A percentile compares a stretch with the other conserved stretches of the same genome.
Evolutionary conservation across 2,888 invertebrate species (phyloP).

Genomic region (Cephus pygmeus): DNA sequence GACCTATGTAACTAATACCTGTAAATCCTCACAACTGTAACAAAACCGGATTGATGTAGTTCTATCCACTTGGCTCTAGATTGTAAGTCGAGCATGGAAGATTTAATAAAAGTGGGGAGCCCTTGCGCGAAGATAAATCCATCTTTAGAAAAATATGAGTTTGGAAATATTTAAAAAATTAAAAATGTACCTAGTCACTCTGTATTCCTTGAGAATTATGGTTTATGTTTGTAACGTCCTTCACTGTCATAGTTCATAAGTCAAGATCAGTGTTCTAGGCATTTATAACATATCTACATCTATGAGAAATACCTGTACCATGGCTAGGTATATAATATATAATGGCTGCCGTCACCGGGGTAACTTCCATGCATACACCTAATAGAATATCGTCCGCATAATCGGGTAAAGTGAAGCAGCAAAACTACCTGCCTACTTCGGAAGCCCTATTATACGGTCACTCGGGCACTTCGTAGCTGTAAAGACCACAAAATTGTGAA

Average conservation of each 20-base stretch:
- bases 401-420: constrained; percentile 66
- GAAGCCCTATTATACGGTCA: constrained; percentile 54
- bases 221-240: not conserved
- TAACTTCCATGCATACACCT: constrained; percentile 26
- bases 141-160: not conserved
- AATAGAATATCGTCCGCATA: constrained; percentile 54
- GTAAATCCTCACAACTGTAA: not conserved
- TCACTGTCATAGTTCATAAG: not conserved
- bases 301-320: not conserved
- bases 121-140: not conserved
- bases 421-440: constrained; percentile 54
- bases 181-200: not conserved
- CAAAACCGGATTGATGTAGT: not conserved
- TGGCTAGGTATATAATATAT: not conserved
- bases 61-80: not conserved
- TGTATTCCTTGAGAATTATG: not conserved
- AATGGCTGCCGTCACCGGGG: not conserved
- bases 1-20: not conserved
- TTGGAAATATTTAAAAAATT: not conserved
- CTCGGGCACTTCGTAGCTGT: constrained; percentile 21
- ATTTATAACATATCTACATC: not conserved
- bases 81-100: not conserved
- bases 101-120: not conserved
- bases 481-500: constrained; percentile 27
- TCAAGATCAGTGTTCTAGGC: not conserved